These are phyloP conservation scores for Drosophila rufa DNA, from an alignment of 1,140 invertebrate genomes.

Conservation along the genomic window DNA sequence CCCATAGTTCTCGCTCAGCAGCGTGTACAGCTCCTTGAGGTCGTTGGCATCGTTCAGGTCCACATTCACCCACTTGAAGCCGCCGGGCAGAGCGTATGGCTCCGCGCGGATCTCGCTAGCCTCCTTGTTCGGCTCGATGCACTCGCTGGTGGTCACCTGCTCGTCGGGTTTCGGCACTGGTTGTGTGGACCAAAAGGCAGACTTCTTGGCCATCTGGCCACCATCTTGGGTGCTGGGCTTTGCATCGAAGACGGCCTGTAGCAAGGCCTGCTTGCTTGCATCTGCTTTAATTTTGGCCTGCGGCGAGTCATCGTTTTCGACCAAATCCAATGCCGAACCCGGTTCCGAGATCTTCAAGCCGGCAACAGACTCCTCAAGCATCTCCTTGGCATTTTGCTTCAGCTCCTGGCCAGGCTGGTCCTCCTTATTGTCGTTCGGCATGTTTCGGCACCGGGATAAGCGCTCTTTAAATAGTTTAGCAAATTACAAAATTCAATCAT, in stretches of 20 bases:
- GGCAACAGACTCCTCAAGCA: slow-evolving; percentile 66
- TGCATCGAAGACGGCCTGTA: slow-evolving; percentile 71
- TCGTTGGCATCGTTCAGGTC: slow-evolving; percentile 95
- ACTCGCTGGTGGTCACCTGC: slow-evolving; percentile 91
- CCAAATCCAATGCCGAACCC: slow-evolving; percentile 11
- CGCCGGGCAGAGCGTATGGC: slow-evolving; percentile 95
- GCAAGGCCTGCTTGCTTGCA: slow-evolving; percentile 59
- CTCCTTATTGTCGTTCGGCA: slow-evolving; percentile 69
- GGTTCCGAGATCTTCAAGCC: slow-evolving; percentile 61
- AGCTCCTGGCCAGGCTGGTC: slow-evolving; percentile 62
- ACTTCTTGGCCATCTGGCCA: slow-evolving; percentile 65
- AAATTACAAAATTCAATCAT: slow-evolving; percentile 42
- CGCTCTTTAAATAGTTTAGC: slow-evolving; percentile 42
- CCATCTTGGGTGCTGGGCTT: slow-evolving; percentile 37
- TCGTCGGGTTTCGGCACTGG: slow-evolving; percentile 99
- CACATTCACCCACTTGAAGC: slow-evolving; percentile 97
- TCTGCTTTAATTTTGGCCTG: slow-evolving; percentile 8
- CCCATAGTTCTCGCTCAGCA: slow-evolving; percentile 99
- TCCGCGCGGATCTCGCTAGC: slow-evolving; percentile 94
- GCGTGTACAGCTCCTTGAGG: slow-evolving; percentile 96
- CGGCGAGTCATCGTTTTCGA: slow-evolving; percentile 12
- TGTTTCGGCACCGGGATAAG: slow-evolving; percentile 21
- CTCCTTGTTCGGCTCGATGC: slow-evolving; percentile 95
- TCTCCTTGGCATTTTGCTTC: slow-evolving; percentile 57
- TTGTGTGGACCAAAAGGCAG: slow-evolving; percentile 98